Base-by-base conservation (phyloP, 2,888 invertebrate genomes). In the Palloptera scutellata region DNA sequence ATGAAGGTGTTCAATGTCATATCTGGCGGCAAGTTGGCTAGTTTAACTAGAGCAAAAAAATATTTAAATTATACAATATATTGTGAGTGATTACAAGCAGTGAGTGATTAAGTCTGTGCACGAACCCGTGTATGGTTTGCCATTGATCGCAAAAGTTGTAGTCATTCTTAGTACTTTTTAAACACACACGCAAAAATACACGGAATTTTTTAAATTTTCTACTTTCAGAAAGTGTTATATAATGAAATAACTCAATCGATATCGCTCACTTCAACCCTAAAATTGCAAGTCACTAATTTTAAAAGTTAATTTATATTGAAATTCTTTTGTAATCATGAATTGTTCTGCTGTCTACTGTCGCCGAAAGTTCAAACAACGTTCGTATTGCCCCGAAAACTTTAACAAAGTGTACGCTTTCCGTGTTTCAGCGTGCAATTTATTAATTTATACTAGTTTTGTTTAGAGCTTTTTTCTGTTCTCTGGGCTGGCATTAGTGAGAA, bases 1-100 rank as follows among this genome's bases (percentile, higher is more conserved):
- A 91, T 87, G 72, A 88, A 91, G 0, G 86, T 85, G 73, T 90
- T 90, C 15, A 91, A 83, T 0, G 88, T 86, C 4, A 88, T 90
- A 60, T 85, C 81, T 9, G 77, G 74, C 1, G 84, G 79, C 78
- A 83, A 0, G 82, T 76, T 61, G 80, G 84, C 66, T 15, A 81
- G 70, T 53, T 79, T 71, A 13, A 81, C 83, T 83, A 19, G 13
- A 55, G 45, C 19, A 48, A 45, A 13, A 17, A 48, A 9, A 48
- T 48, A 48, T 48, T 54, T n/a, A n/a, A 54, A 54, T 54, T 54
- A 6, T 12, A 30, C 6, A 30, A n/a, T n/a, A n/a, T n/a, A 57
- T 11, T 57, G 57, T 20, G 8, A 12, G 11, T 10, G 10, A 53
- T 53, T 53, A 54, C 20, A 54, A 54, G 5, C 15, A 12, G 1